Evolutionary conservation across 2,888 invertebrate species (phyloP).

Genomic region (Drosophila gaucha): DNA sequence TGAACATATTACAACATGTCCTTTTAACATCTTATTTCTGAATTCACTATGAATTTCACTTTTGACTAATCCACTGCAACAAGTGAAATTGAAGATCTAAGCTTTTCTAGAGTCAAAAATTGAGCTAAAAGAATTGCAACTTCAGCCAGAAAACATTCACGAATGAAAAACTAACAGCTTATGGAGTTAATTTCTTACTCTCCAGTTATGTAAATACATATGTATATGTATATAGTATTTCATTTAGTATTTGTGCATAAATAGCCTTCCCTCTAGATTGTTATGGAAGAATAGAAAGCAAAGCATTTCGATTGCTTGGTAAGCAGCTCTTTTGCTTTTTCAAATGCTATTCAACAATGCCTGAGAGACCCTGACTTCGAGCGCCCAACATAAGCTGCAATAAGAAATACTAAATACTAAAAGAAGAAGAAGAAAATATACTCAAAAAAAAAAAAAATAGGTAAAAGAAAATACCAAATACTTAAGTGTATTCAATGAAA

Average conservation of each 20-base stretch:
- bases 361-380: conserved; percentile 12
- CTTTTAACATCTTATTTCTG: too few relatives aligned
- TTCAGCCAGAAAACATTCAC: neutral
- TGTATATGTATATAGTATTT: neutral
- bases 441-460: neutral
- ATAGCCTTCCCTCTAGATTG: too few relatives aligned
- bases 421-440: neutral
- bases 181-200: too few relatives aligned
- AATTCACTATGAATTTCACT: neutral
- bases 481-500: conserved; percentile 34
- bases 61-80: neutral
- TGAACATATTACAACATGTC: too few relatives aligned
- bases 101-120: neutral
- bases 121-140: neutral
- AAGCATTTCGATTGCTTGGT: conserved; percentile 15
- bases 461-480: conserved; percentile 21
- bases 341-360: neutral
- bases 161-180: too few relatives aligned
- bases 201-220: too few relatives aligned
- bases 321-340: neutral
- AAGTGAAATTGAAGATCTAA: neutral
- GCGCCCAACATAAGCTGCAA: conserved; percentile 48
- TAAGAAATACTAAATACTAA: conserved; percentile 34
- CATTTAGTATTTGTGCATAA: neutral
- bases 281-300: neutral